A percentile compares a stretch with the other conserved stretches of the same genome.
Evolutionary conservation across 2,113 vertebrate species (phyloP).

Genomic region (Chaetura pelagica): DNA sequence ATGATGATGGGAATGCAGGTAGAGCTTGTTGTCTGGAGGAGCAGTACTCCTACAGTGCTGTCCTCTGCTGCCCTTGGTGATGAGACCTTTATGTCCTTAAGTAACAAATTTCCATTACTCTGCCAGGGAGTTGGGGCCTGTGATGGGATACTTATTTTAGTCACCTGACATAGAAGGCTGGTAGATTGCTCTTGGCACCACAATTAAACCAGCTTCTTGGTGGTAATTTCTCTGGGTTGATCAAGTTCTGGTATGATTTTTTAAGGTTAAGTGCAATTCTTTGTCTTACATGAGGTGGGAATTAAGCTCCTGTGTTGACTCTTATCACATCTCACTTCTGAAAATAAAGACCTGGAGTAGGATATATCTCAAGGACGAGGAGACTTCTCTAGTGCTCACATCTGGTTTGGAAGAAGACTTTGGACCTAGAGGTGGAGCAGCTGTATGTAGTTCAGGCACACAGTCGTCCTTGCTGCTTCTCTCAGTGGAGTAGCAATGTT

Average conservation of each 20-base stretch:
- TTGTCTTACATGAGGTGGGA: neutral
- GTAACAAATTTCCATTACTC: neutral
- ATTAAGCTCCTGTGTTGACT: neutral
- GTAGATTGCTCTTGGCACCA: neutral
- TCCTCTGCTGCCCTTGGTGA: neutral
- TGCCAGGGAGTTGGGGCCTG: neutral
- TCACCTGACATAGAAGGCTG: neutral
- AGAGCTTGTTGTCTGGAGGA: neutral
- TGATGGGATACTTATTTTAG: neutral
- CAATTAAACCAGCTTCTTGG: neutral
- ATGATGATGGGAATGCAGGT: neutral
- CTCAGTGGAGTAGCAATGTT: neutral
- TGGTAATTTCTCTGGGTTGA: neutral
- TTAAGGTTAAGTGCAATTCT: neutral
- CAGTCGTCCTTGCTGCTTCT: neutral
- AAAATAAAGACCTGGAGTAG: neutral
- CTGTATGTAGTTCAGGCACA: neutral
- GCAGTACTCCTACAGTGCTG: accelerated
- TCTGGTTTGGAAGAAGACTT: neutral
- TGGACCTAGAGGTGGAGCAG: neutral
- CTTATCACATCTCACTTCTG: neutral
- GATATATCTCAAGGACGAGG: neutral
- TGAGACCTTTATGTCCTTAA: neutral
- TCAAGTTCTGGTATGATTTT: neutral
- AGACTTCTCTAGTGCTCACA: neutral